These are phyloP conservation scores for Linnaemya tessellans DNA, from an alignment of 2,888 invertebrate species.

Conservation along the genomic window DNA sequence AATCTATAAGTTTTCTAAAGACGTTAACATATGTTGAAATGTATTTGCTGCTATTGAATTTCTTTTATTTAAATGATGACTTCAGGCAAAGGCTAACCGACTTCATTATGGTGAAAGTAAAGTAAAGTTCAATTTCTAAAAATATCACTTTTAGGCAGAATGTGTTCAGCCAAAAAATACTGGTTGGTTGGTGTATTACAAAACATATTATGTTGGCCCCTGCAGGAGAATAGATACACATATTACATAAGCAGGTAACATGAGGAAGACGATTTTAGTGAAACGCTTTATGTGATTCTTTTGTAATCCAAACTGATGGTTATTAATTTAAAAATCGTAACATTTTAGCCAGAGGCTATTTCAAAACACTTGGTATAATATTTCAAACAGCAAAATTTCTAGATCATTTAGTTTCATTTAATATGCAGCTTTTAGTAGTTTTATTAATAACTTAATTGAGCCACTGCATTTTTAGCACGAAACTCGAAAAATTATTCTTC, in stretches of 20 bases:
- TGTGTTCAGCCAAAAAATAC: not conserved
- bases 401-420: too few species aligned
- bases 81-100: conserved; percentile 2
- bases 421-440: too few species aligned
- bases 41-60: not conserved
- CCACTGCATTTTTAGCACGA: too few species aligned
- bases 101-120: not conserved
- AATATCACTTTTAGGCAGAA: not conserved
- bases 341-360: too few species aligned
- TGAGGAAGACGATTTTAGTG: not conserved
- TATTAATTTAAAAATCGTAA: too few species aligned
- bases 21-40: not conserved
- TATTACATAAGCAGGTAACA: not conserved
- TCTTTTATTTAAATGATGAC: not conserved
- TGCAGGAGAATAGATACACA: not conserved
- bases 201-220: not conserved
- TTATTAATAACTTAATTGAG: too few species aligned
- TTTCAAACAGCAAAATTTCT: too few species aligned
- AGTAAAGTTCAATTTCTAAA: not conserved
- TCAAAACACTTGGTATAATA: too few species aligned
- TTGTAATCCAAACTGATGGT: too few species aligned
- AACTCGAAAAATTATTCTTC: too few species aligned
- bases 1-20: not conserved
- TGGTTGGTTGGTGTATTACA: too few species aligned
- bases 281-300: too few species aligned